phyloP scores from a whole-genome alignment of 2,888 invertebrate species.

The Cerastis rubricosa region DNA sequence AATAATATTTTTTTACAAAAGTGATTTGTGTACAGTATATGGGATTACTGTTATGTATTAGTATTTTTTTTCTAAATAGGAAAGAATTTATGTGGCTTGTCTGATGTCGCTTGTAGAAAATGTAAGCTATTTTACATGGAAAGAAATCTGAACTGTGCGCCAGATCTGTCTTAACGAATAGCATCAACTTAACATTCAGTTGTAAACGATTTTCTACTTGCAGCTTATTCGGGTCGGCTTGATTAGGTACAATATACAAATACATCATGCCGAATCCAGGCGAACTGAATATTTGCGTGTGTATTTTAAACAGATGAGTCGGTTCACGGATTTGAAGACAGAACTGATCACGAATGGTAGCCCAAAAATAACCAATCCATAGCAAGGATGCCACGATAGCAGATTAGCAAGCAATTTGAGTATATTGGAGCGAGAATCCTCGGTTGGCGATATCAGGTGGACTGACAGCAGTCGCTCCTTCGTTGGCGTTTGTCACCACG shows the following conservation, averaged over 20 bases:
- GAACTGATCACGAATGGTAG: neutral
- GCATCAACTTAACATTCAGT: neutral
- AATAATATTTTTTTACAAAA: neutral
- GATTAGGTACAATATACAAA: neutral
- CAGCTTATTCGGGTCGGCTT: neutral
- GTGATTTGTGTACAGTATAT: neutral
- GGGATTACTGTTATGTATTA: neutral
- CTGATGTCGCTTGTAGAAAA: neutral
- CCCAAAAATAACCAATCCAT: neutral
- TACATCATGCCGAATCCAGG: neutral
- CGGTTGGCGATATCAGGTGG: constrained; percentile 93
- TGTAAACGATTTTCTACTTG: neutral
- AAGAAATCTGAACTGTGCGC: neutral
- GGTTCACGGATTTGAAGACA: neutral
- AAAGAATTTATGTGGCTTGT: neutral
- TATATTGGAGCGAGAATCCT: constrained; percentile 93
- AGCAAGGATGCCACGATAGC: neutral
- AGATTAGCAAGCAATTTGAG: constrained; percentile 92
- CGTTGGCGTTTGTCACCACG: constrained; percentile 92
- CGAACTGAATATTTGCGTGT: neutral
- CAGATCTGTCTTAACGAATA: neutral
- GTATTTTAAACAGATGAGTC: neutral
- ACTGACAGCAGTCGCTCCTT: constrained; percentile 84
- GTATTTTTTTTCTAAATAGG: constrained; percentile 1
- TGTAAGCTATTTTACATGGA: neutral